phyloP scores from a whole-genome alignment of 2,888 invertebrate species.

The Cyclophora albipunctata region DNA sequence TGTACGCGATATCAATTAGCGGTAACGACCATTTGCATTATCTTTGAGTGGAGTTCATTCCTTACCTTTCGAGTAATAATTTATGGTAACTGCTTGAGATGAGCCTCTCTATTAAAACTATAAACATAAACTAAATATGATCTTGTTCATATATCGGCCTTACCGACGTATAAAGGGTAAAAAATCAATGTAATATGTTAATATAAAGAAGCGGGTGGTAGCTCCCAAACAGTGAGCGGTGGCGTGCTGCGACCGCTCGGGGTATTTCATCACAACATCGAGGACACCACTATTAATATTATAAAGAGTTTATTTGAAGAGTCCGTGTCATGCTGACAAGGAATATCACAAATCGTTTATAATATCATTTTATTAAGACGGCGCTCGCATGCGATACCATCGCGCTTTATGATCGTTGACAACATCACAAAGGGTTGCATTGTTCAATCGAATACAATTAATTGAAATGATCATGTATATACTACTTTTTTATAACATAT shows the following conservation, averaged over 20 bases:
- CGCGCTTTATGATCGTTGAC: conserved; percentile 57
- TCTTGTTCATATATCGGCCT: conserved; percentile 27
- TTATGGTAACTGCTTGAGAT: conserved; percentile 35
- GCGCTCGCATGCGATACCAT: conserved; percentile 55
- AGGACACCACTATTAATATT: conserved; percentile 53
- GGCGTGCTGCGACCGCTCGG: conserved; percentile 59
- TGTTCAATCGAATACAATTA: conserved; percentile 50
- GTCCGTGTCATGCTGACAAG: conserved; percentile 69
- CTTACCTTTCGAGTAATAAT: conserved; percentile 14
- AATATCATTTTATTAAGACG: conserved; percentile 55
- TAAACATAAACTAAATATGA: conserved; percentile 41
- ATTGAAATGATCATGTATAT: conserved; percentile 40
- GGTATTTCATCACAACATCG: conserved; percentile 58
- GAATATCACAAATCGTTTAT: conserved; percentile 67
- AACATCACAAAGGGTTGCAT: conserved; percentile 53
- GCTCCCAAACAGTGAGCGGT: conserved; percentile 61
- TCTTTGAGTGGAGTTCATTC: not conserved
- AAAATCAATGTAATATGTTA: conserved; percentile 49
- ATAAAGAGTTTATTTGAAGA: conserved; percentile 45
- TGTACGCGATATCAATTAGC: too few species aligned
- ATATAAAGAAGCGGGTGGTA: conserved; percentile 47
- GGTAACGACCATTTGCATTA: too few species aligned
- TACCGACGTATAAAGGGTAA: conserved; percentile 14
- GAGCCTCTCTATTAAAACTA: conserved; percentile 31
- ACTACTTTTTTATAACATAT: conserved; percentile 6